These are phyloP conservation scores for Calephelis nemesis DNA, from an alignment of 1,140 invertebrate genomes.

Conservation along the genomic window DNA sequence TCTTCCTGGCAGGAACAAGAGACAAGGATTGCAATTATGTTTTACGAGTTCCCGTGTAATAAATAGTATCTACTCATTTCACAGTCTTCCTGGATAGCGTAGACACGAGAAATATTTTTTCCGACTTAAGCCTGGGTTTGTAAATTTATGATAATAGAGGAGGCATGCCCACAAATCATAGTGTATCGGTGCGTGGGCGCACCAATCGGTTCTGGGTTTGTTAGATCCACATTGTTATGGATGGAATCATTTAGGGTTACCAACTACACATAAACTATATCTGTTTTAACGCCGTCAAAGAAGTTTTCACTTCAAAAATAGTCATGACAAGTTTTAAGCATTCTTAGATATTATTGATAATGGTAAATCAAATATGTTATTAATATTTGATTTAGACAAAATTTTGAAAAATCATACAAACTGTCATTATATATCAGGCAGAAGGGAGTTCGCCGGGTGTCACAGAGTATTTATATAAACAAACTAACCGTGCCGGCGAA, in stretches of 20 bases:
- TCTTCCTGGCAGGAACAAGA: too few species aligned
- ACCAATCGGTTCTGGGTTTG: conserved; percentile 5
- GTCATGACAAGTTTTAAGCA: too few species aligned
- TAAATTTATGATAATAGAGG: conserved; percentile 27
- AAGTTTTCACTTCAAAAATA: too few species aligned
- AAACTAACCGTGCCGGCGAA: too few species aligned
- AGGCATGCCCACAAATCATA: conserved; percentile 23
- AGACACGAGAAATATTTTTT: conserved; percentile 3
- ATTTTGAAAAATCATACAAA: too few species aligned
- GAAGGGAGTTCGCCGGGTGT: too few species aligned
- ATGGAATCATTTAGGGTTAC: background rate
- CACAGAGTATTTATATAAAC: too few species aligned
- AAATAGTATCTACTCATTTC: background rate
- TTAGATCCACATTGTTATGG: conserved; percentile 12
- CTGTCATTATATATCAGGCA: too few species aligned
- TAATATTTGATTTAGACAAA: too few species aligned
- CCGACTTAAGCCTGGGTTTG: conserved; percentile 10
- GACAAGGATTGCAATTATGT: background rate
- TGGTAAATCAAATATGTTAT: too few species aligned
- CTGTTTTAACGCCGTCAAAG: too few species aligned
- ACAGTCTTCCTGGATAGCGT: background rate
- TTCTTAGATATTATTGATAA: too few species aligned
- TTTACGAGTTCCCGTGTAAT: background rate
- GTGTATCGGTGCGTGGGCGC: conserved; percentile 23
- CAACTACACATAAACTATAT: background rate